These are phyloP conservation scores for Plutella xylostella DNA, from an alignment of 2,888 invertebrate species.

Conservation along the genomic window DNA sequence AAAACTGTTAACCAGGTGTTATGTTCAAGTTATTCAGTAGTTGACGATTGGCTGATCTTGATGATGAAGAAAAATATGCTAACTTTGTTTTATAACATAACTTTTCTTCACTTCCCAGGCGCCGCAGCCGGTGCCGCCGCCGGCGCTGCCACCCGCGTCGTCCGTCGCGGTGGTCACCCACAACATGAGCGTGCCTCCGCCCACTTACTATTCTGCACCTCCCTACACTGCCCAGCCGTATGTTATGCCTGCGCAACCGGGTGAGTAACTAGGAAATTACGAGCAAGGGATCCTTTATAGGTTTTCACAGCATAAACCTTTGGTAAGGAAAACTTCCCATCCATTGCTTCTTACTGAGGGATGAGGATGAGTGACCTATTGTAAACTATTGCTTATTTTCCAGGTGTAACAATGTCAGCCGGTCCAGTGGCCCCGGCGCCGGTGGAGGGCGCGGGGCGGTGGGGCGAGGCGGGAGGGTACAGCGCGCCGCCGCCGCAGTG, in stretches of 20 bases:
- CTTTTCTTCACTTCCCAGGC: slow-evolving; percentile 16
- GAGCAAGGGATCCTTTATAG: no score
- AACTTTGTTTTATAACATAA: not conserved
- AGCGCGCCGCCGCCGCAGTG: slow-evolving; percentile 30
- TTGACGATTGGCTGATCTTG: no score
- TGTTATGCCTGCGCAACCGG: slow-evolving; percentile 20
- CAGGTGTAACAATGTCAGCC: no score
- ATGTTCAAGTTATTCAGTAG: no score
- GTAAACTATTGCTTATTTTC: no score
- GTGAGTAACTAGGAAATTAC: no score
- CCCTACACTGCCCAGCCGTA: slow-evolving; percentile 28
- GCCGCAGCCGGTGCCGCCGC: slow-evolving; percentile 25
- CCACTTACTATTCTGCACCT: slow-evolving; percentile 43
- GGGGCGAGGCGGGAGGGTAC: slow-evolving; percentile 26
- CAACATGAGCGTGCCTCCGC: slow-evolving; percentile 61
- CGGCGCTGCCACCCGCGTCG: slow-evolving; percentile 12
- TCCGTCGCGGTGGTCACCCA: slow-evolving; percentile 35
- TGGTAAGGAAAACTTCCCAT: no score
- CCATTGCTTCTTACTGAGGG: no score
- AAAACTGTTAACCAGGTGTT: no score
- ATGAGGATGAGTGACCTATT: no score
- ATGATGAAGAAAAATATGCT: no score
- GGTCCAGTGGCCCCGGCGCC: slow-evolving; percentile 3
- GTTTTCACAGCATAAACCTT: no score
- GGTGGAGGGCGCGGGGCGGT: slow-evolving; percentile 19